Evolutionary conservation across 2,888 invertebrate species (phyloP).

Genomic region (Caenorhabditis sp.): DNA sequence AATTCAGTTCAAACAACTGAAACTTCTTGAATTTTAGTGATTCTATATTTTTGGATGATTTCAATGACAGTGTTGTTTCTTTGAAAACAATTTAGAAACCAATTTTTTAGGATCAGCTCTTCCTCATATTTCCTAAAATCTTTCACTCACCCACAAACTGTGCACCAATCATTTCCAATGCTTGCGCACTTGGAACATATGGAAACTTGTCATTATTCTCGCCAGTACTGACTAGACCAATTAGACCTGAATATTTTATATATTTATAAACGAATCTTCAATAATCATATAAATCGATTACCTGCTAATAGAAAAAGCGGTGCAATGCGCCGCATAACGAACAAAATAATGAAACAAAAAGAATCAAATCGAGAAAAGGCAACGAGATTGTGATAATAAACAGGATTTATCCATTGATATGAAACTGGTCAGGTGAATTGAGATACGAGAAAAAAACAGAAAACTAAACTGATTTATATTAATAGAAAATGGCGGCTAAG

Average conservation of each 20-base stretch:
- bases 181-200: constrained; percentile 13
- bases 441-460: too few species aligned
- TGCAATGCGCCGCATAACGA: background rate
- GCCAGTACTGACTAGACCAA: background rate
- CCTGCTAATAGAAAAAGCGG: background rate
- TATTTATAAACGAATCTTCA: background rate
- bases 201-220: constrained; percentile 1
- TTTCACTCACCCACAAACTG: constrained; percentile 18
- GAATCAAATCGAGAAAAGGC: background rate
- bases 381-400: background rate
- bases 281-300: background rate
- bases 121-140: too few species aligned
- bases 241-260: background rate
- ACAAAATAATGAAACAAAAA: background rate
- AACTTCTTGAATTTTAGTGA: too few species aligned
- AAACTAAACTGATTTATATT: too few species aligned
- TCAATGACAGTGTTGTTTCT: too few species aligned
- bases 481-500: too few species aligned
- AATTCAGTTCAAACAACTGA: too few species aligned
- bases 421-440: background rate
- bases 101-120: too few species aligned
- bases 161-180: constrained; percentile 36
- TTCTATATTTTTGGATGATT: too few species aligned
- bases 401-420: background rate
- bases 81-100: too few species aligned